A percentile compares a stretch with the other conserved stretches of the same genome.
Conservation (phyloP, 2,113 vertebrate species). For the Labrus mixtus region DNA sequence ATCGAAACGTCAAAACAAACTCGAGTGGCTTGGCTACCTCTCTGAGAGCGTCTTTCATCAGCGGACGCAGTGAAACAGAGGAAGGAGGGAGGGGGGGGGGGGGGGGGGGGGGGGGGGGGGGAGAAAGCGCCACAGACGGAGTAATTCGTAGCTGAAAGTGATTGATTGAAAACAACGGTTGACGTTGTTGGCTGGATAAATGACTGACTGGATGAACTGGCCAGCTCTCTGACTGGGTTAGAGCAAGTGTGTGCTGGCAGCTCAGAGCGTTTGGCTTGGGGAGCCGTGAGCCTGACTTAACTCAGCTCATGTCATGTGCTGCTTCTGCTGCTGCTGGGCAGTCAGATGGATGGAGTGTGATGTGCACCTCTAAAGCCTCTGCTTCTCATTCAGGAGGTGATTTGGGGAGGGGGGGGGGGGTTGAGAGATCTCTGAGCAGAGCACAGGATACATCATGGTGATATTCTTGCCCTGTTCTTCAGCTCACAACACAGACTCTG, state of each 20-base stretch:
- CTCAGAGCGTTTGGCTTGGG: slow-evolving; percentile 8
- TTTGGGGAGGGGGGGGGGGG: slow-evolving; percentile 1
- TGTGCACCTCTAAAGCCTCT: slow-evolving; percentile 45
- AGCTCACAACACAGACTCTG: neutral
- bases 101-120: neutral
- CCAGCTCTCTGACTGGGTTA: slow-evolving; percentile 32
- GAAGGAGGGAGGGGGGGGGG: neutral
- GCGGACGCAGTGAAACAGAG: slow-evolving; percentile 2
- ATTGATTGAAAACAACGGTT: slow-evolving; percentile 61
- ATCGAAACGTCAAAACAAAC: slow-evolving; percentile 66
- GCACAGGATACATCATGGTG: slow-evolving; percentile 26
- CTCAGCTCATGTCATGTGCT: slow-evolving; percentile 25
- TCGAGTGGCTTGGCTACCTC: slow-evolving; percentile 46
- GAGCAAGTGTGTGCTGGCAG: slow-evolving; percentile 56
- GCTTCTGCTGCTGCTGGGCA: slow-evolving; percentile 36
- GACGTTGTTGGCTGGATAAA: slow-evolving; percentile 34
- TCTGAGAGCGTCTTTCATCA: slow-evolving; percentile 41
- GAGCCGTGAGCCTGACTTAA: slow-evolving; percentile 31
- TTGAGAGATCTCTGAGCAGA: slow-evolving; percentile 26
- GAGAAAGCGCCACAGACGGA: slow-evolving; percentile 14
- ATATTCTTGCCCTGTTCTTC: slow-evolving; percentile 23
- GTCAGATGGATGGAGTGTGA: slow-evolving; percentile 45
- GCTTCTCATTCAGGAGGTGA: slow-evolving; percentile 47
- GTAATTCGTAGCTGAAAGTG: slow-evolving; percentile 45
- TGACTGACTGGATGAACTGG: slow-evolving; percentile 49